Evolutionary conservation across 2,113 vertebrate species (phyloP).

Genomic region (Macrotus californicus): DNA sequence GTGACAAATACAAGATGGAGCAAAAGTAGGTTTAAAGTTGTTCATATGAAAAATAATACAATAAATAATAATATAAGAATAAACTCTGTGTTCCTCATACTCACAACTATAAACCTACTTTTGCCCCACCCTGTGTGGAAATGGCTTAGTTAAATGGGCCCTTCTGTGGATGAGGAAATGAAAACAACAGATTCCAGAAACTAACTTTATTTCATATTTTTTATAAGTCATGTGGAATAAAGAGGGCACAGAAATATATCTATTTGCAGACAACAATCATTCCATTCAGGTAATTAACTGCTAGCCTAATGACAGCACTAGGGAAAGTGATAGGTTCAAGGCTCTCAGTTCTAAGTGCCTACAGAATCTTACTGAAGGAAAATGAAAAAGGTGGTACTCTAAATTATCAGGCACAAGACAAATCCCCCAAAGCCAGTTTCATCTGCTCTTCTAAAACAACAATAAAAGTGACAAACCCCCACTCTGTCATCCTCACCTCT

Average conservation of each 20-base stretch:
- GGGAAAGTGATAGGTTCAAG: neutral
- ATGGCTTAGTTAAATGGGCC: neutral
- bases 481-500: neutral
- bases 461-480: neutral
- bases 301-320: neutral
- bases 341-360: neutral
- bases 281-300: neutral
- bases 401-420: neutral
- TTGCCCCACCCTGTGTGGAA: neutral
- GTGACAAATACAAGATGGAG: neutral
- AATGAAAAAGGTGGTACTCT: neutral
- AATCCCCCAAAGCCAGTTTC: neutral
- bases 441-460: neutral
- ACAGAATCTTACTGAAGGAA: neutral
- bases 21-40: neutral
- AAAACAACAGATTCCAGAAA: neutral
- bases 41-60: neutral
- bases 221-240: neutral
- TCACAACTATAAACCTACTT: neutral
- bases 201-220: conserved; percentile 35
- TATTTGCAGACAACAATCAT: neutral
- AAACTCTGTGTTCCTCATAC: neutral
- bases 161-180: neutral
- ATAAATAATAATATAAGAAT: neutral
- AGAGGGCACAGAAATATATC: conserved; percentile 9